phyloP scores from a whole-genome alignment of 2,888 invertebrate species.

The Polymixis flavicincta region DNA sequence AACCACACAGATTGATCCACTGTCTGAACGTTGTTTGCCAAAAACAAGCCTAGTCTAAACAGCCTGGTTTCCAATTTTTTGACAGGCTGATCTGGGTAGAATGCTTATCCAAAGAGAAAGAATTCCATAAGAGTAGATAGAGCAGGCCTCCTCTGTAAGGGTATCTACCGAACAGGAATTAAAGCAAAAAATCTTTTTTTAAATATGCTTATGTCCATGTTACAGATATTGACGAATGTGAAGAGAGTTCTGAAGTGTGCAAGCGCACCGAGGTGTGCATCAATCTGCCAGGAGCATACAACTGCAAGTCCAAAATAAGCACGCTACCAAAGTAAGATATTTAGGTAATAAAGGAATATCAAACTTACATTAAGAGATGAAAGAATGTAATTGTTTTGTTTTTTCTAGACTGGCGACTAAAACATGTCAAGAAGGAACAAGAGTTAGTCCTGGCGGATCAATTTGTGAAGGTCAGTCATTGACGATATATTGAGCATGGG shows the following conservation, averaged over 20 bases:
- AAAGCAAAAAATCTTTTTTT: neutral
- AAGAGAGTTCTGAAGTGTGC: slow-evolving; percentile 94
- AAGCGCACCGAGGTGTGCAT: slow-evolving; percentile 94
- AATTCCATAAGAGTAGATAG: too few species aligned
- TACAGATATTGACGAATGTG: slow-evolving; percentile 97
- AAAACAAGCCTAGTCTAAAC: too few species aligned
- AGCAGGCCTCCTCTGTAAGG: neutral
- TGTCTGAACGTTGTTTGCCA: neutral
- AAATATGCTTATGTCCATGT: neutral
- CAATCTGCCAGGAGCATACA: slow-evolving; percentile 96
- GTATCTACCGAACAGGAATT: neutral
- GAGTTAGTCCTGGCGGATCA: slow-evolving; percentile 86
- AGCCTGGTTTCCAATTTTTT: neutral
- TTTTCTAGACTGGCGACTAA: slow-evolving; percentile 74
- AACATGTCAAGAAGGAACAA: slow-evolving; percentile 92
- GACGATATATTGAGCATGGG: neutral
- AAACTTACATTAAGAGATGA: neutral
- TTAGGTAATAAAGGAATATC: neutral
- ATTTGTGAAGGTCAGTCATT: slow-evolving; percentile 91
- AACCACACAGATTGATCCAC: too few species aligned
- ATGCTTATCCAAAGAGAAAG: too few species aligned
- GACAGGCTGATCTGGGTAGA: too few species aligned
- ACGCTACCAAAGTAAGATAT: slow-evolving; percentile 84
- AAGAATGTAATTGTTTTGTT: neutral
- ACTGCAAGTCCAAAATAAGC: slow-evolving; percentile 92